Base-by-base conservation (phyloP, 2,888 invertebrate species). In the Diaprepes abbreviatus region DNA sequence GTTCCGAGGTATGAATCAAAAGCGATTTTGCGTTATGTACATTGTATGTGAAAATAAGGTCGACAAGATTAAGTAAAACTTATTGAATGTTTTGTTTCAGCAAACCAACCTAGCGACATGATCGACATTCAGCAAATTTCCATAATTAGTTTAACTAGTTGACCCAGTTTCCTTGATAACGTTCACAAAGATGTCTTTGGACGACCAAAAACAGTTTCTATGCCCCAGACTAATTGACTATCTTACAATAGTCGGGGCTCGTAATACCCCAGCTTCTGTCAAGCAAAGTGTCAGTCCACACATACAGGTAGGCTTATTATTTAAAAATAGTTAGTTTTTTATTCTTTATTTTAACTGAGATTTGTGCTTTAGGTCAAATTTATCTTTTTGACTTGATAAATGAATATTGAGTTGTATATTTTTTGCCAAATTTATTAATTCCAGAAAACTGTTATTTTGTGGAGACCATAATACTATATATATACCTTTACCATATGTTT, bases 141-240 rank as follows among this genome's bases (percentile, higher is more conserved):
- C 24, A 5, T 21, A 58, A 31, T 40, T 10, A 7, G 19, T 28
- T 17, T 38, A 17, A 43, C 43, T 17, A 69, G 64, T 69, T 69
- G 69, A 69, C 68, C 68, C 68, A 57, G 4, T 67, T 60, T 50
- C 19, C 16, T 40, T 5, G 5, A 12, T 50, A 9, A 16, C 10
- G 14, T 12, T 17, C 3, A 60, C 55, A 66, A 76, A 65, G 33
- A 85, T 84, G 84, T 82, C 83, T 55, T 83, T 85, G 83, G 91
- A 91, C 80, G 87, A 88, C 76, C 94, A 94, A 84, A 91, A 92
- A 82, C 92, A 93, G 83, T 92, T 91, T 80, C 84, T 95, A 79
- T 95, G 94, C 83, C 94, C 94, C 81, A 91, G 94, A 77, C 87
- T 95, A 81, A 93, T 94, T 86, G 99, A 99, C 89, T 99, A 99